phyloP scores from a whole-genome alignment of 2,797 vertebrate genomes.

The Cyclopterus lumpus region DNA sequence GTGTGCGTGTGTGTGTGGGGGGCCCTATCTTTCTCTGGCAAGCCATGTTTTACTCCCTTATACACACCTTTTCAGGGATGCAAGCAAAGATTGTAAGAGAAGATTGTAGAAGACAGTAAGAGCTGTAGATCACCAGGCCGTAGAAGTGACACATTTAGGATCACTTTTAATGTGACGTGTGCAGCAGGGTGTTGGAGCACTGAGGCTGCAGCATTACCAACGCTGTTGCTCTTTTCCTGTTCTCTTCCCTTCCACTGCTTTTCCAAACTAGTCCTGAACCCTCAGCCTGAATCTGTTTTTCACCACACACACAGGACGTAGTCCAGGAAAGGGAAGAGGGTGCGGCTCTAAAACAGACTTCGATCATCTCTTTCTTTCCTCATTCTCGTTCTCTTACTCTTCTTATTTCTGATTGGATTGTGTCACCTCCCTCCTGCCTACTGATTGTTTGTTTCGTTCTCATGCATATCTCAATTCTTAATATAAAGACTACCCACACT shows the following conservation, averaged over 20 bases:
- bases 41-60: constrained; percentile 29
- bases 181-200: constrained; percentile 17
- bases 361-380: constrained; percentile 13
- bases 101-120: constrained; percentile 14
- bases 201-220: constrained; percentile 2
- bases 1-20: too few species aligned
- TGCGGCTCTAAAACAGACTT: constrained; percentile 58
- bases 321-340: constrained; percentile 71
- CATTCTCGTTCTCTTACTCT: constrained; percentile 9
- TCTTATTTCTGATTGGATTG: constrained; percentile 36
- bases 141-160: constrained; percentile 24
- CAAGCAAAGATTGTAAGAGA: constrained; percentile 9
- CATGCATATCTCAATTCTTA: background rate
- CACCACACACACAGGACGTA: constrained; percentile 53
- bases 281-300: constrained; percentile 47
- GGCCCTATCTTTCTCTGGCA: constrained; percentile 24
- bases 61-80: constrained; percentile 27
- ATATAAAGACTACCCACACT: constrained; percentile 1
- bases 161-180: constrained; percentile 13
- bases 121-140: constrained; percentile 30
- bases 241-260: constrained; percentile 26
- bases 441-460: background rate
- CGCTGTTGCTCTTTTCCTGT: constrained; percentile 21
- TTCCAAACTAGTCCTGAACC: constrained; percentile 52
- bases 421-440: background rate